Evolutionary conservation across 2,888 invertebrate species (phyloP).

Genomic region (Bibio marci): DNA sequence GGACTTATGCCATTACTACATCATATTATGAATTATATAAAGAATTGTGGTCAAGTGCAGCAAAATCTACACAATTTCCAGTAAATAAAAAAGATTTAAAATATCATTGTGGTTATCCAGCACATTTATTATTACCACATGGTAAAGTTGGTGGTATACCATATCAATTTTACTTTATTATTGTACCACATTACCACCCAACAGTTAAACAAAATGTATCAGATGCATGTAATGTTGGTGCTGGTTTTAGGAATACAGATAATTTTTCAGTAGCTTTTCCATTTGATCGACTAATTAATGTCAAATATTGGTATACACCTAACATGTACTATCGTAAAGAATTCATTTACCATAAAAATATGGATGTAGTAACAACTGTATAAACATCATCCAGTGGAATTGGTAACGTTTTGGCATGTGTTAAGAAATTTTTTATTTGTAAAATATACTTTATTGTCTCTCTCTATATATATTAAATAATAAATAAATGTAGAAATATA

Average conservation of each 20-base stretch:
- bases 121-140: constrained; percentile 45
- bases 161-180: constrained; percentile 41
- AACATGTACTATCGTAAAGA: constrained; percentile 52
- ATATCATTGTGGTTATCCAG: constrained; percentile 38
- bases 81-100: constrained; percentile 30
- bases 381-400: too few relatives aligned
- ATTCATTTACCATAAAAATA: constrained; percentile 46
- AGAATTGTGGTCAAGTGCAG: constrained; percentile 31
- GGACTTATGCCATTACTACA: constrained; percentile 43
- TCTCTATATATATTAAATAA: too few relatives aligned
- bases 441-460: too few relatives aligned
- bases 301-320: constrained; percentile 41
- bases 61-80: constrained; percentile 31
- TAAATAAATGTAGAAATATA: too few relatives aligned
- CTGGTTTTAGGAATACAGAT: constrained; percentile 33
- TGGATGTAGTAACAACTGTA: too few relatives aligned
- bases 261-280: constrained; percentile 53
- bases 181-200: constrained; percentile 34
- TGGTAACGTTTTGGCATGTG: too few relatives aligned
- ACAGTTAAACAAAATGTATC: constrained; percentile 27
- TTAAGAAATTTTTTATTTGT: too few relatives aligned
- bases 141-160: constrained; percentile 43
- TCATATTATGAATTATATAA: constrained; percentile 30
- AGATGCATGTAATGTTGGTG: constrained; percentile 33
- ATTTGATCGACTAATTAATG: constrained; percentile 47